A percentile compares a stretch with the other conserved stretches of the same genome.
phyloP scores from a whole-genome alignment of 2,797 vertebrate genomes.

The Petrocephalus schoutedeni region DNA sequence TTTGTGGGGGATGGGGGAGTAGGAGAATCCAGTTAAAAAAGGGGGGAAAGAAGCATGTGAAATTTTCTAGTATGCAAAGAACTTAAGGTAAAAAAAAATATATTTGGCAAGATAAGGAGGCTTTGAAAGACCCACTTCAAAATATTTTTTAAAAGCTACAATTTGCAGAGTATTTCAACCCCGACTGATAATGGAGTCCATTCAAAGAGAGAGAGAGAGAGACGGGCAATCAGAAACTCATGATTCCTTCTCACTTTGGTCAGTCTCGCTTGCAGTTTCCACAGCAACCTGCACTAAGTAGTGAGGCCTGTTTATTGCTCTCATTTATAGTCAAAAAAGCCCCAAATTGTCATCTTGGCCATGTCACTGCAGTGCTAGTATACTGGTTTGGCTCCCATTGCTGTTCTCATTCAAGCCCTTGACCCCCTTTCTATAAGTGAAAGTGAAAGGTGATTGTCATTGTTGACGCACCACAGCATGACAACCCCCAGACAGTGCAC shows the following conservation, averaged over 20 bases:
- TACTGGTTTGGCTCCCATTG: background rate
- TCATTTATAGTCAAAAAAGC: conserved; percentile 23
- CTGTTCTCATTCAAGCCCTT: background rate
- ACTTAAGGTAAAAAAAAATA: background rate
- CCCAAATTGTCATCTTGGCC: conserved; percentile 3
- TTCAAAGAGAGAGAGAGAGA: background rate
- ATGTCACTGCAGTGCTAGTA: background rate
- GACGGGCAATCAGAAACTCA: background rate
- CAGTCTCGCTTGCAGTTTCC: conserved; percentile 19
- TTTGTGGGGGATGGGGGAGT: background rate
- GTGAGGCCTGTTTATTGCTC: conserved; percentile 21
- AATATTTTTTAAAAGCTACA: conserved; percentile 22
- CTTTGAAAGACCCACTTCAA: background rate
- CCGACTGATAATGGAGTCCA: conserved; percentile 9
- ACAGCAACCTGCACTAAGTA: conserved; percentile 22
- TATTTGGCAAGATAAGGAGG: background rate
- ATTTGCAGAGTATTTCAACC: conserved; percentile 15
- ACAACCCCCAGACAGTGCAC: background rate
- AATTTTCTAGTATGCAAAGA: background rate
- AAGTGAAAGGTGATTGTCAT: no score
- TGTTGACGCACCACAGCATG: no score
- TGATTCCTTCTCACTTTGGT: background rate
- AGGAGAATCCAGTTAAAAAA: background rate
- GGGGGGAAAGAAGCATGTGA: background rate
- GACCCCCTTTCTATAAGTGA: background rate